These are phyloP conservation scores for Anas georgica DNA, from an alignment of 2,797 vertebrate genomes.

Conservation along the genomic window DNA sequence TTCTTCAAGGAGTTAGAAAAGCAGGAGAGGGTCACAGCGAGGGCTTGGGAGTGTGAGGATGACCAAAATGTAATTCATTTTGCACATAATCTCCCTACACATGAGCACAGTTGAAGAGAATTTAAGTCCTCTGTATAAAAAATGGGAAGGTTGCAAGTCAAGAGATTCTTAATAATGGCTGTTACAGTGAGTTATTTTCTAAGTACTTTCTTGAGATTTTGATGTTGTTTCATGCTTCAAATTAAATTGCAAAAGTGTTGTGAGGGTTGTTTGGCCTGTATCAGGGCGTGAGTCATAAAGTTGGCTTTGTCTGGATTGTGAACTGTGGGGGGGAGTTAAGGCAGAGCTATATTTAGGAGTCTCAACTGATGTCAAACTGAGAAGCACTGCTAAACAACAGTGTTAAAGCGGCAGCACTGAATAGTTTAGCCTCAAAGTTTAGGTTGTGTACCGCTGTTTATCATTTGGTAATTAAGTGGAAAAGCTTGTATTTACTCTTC, in stretches of 20 bases:
- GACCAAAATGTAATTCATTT: not conserved
- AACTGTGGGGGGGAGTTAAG: slow-evolving; percentile 49
- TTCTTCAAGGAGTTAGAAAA: not conserved
- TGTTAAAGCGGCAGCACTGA: slow-evolving; percentile 36
- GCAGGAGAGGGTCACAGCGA: not conserved
- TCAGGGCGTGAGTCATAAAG: slow-evolving; percentile 60
- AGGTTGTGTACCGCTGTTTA: not conserved
- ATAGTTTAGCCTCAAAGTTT: not conserved
- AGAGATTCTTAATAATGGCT: not conserved
- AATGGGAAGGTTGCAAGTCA: not conserved
- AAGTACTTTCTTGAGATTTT: not conserved
- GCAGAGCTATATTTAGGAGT: slow-evolving; percentile 66
- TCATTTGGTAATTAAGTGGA: not conserved
- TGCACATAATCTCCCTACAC: not conserved
- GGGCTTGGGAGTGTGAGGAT: not conserved
- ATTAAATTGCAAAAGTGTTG: slow-evolving; percentile 30
- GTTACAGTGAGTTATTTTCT: not conserved
- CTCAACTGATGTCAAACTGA: slow-evolving; percentile 53
- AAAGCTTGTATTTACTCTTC: not conserved
- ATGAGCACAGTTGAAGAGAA: accelerated
- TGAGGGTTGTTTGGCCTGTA: slow-evolving; percentile 44
- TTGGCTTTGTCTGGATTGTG: slow-evolving; percentile 58
- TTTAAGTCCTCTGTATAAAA: not conserved
- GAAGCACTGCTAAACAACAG: slow-evolving; percentile 10
- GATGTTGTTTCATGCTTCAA: not conserved